Evolutionary conservation across 1,140 invertebrate species (phyloP).

Genomic region (Lasaia peninsularis): DNA sequence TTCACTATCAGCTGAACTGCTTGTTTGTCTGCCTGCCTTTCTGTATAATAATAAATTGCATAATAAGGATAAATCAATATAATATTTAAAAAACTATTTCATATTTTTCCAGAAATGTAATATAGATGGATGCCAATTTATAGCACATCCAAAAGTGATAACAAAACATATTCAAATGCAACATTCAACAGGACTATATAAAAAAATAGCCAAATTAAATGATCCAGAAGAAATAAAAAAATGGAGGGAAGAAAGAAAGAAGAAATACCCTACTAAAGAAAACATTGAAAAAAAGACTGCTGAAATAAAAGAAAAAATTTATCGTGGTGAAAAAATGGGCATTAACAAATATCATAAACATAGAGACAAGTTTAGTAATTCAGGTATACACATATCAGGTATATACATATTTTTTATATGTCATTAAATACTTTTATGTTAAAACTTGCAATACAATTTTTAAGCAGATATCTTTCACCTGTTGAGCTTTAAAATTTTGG

Average conservation of each 20-base stretch:
- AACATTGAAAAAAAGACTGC: conserved; percentile 84
- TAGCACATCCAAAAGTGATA: conserved; percentile 87
- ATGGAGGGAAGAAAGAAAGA: conserved; percentile 89
- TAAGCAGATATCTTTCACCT: too few relatives aligned
- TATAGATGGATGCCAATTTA: conserved; percentile 88
- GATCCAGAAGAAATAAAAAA: conserved; percentile 88
- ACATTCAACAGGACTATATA: conserved; percentile 87
- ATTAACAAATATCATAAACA: conserved; percentile 50
- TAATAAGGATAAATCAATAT: too few relatives aligned
- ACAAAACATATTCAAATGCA: conserved; percentile 89
- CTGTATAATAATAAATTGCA: too few relatives aligned
- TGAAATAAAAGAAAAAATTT: conserved; percentile 80
- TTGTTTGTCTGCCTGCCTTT: too few relatives aligned
- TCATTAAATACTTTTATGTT: not conserved
- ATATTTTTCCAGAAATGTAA: conserved; percentile 81
- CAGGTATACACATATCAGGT: conserved; percentile 30
- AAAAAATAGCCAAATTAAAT: conserved; percentile 84
- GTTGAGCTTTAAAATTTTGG: too few relatives aligned
- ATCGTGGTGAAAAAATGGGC: conserved; percentile 83
- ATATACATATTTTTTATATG: not conserved
- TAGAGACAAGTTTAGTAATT: conserved; percentile 19
- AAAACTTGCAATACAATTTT: too few relatives aligned
- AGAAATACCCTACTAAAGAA: conserved; percentile 83
- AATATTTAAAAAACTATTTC: not conserved
- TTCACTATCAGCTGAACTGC: too few relatives aligned